Conservation (phyloP, 2,888 invertebrate species). For the Chironomus tentans region DNA sequence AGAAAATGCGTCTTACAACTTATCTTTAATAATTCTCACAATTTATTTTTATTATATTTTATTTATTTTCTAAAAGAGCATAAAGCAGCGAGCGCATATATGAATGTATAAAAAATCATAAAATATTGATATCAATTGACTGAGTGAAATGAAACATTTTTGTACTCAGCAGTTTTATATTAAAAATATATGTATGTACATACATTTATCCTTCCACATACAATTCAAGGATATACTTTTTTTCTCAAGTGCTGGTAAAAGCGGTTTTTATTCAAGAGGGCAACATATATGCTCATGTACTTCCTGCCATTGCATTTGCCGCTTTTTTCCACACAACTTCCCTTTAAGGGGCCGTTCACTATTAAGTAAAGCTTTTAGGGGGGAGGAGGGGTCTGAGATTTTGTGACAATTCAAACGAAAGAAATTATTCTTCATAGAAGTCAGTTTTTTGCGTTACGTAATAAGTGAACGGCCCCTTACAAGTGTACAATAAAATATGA, state of each 20-base stretch:
- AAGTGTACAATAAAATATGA: not conserved
- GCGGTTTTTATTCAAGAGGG: conserved; percentile 7
- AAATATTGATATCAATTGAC: conserved; percentile 24
- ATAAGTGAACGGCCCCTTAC: too few species aligned
- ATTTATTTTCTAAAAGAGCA: too few species aligned
- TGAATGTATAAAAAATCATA: conserved; percentile 12
- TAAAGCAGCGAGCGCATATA: not conserved
- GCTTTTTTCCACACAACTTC: not conserved
- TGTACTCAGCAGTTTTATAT: conserved; percentile 4
- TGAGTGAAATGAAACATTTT: conserved; percentile 7
- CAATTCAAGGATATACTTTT: not conserved
- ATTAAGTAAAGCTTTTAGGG: too few species aligned
- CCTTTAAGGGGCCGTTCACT: too few species aligned
- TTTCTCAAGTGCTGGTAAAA: not conserved
- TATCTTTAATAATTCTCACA: not conserved
- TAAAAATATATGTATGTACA: conserved; percentile 3
- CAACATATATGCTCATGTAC: not conserved
- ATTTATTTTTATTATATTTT: not conserved
- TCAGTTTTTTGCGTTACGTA: too few species aligned
- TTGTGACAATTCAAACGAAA: too few species aligned
- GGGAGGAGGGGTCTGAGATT: too few species aligned
- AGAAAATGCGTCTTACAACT: too few species aligned
- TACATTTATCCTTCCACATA: not conserved
- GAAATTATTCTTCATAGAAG: too few species aligned
- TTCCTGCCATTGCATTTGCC: not conserved